A percentile compares a stretch with the other conserved stretches of the same genome.
Evolutionary conservation across 2,797 vertebrate species (phyloP).

Genomic region (Ataeniobius toweri): DNA sequence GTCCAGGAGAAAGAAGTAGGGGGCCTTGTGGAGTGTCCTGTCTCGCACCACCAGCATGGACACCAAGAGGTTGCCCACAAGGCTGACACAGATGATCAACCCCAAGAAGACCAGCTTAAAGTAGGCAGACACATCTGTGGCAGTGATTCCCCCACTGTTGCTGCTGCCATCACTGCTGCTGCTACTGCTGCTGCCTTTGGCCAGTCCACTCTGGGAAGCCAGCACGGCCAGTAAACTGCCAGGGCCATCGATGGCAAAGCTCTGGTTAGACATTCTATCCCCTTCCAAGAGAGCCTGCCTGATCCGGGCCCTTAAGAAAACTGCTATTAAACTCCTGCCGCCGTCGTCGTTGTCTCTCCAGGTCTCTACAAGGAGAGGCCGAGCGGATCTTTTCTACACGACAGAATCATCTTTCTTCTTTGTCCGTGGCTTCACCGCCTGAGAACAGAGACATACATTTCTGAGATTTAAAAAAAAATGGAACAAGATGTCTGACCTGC

Average conservation of each 20-base stretch:
- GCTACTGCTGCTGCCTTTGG: conserved; percentile 61
- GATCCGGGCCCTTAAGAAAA: conserved; percentile 53
- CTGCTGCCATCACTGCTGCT: conserved; percentile 57
- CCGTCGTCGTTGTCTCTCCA: conserved; percentile 54
- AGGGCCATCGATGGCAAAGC: conserved; percentile 77
- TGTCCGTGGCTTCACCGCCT: conserved; percentile 72
- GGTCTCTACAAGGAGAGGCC: conserved; percentile 72
- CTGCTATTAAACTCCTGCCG: conserved; percentile 65
- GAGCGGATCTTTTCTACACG: conserved; percentile 69
- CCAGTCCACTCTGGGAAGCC: conserved; percentile 67
- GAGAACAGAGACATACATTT: conserved; percentile 64
- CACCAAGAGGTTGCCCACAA: conserved; percentile 87
- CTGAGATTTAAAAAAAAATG: conserved; percentile 22
- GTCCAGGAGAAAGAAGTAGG: conserved; percentile 90
- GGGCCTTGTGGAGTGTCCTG: conserved; percentile 88
- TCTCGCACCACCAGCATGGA: conserved; percentile 89
- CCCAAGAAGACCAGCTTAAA: conserved; percentile 89
- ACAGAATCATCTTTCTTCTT: conserved; percentile 77
- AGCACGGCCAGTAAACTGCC: conserved; percentile 75
- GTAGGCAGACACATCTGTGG: conserved; percentile 84
- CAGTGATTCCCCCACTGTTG: conserved; percentile 69
- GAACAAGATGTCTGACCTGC: conserved; percentile 50
- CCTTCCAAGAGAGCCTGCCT: conserved; percentile 60
- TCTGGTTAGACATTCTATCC: conserved; percentile 78
- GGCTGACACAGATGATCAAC: conserved; percentile 89